These are phyloP conservation scores for Cydia amplana DNA, from an alignment of 1,140 invertebrate species.

Conservation along the genomic window DNA sequence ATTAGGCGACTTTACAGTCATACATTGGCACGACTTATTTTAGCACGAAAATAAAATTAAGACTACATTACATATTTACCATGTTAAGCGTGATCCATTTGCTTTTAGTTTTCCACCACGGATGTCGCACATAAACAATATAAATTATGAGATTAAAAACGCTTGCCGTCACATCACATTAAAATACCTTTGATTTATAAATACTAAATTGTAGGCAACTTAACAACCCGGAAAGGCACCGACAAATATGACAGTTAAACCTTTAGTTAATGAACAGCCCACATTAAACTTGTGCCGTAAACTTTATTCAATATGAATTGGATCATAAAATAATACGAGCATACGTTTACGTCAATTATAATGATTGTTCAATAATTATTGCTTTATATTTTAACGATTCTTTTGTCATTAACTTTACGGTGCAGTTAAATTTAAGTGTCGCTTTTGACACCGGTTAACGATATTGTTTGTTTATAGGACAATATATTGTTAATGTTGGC, in stretches of 20 bases:
- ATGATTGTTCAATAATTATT: conserved; percentile 42
- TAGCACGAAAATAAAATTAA: too few species aligned
- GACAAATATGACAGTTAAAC: neutral
- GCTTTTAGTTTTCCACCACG: too few species aligned
- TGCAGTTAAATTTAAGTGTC: conserved; percentile 39
- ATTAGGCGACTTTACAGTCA: too few species aligned
- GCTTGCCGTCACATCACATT: too few species aligned
- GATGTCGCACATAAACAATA: too few species aligned
- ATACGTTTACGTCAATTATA: conserved; percentile 43
- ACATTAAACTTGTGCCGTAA: neutral
- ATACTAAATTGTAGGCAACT: neutral
- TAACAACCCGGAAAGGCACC: neutral
- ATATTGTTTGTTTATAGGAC: conserved; percentile 21
- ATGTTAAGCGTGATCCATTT: too few species aligned
- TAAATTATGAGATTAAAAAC: too few species aligned
- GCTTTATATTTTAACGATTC: conserved; percentile 40
- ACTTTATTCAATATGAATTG: conserved; percentile 34
- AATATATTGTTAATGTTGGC: neutral
- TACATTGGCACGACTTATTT: too few species aligned
- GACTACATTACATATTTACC: too few species aligned
- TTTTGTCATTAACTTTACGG: conserved; percentile 35
- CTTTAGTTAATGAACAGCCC: neutral
- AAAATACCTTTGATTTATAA: too few species aligned
- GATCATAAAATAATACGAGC: conserved; percentile 37
- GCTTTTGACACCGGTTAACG: conserved; percentile 20